A percentile compares a stretch with the other conserved stretches of the same genome.
Conservation (phyloP, 2,113 vertebrate species). For the Stercorarius parasiticus region DNA sequence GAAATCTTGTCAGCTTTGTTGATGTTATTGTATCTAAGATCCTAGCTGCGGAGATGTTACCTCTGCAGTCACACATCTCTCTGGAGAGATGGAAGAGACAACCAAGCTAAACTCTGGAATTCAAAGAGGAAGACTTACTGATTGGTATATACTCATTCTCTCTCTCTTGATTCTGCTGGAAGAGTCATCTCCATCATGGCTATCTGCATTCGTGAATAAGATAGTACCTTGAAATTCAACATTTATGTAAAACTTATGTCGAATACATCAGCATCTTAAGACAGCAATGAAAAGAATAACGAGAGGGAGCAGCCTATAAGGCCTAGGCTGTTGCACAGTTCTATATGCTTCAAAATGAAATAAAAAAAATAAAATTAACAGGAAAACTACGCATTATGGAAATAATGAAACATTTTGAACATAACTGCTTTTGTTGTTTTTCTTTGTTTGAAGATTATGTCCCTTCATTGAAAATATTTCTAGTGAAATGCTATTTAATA, state of each 20-base stretch:
- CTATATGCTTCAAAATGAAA: neutral
- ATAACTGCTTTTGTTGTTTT: neutral
- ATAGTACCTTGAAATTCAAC: neutral
- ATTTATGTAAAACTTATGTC: neutral
- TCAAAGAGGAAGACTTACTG: neutral
- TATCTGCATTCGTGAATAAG: neutral
- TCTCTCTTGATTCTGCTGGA: neutral
- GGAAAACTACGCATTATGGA: fast-evolving
- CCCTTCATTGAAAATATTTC: neutral
- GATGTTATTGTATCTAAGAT: neutral
- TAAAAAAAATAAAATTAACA: neutral
- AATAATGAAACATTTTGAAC: neutral
- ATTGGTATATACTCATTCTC: neutral
- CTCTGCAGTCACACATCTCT: neutral
- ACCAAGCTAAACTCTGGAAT: neutral
- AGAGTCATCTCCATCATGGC: neutral
- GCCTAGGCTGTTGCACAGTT: neutral
- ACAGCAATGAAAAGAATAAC: neutral
- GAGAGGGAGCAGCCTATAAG: neutral
- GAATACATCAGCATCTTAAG: neutral
- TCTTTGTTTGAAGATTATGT: neutral
- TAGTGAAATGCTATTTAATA: neutral
- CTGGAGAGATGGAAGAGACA: neutral
- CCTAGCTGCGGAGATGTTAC: neutral
- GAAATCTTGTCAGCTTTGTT: neutral